Percentiles rank a stretch among this genome's conserved stretches.
These are phyloP conservation scores for Martes martes DNA, from an alignment of 2,113 vertebrate species.

Conservation along the genomic window DNA sequence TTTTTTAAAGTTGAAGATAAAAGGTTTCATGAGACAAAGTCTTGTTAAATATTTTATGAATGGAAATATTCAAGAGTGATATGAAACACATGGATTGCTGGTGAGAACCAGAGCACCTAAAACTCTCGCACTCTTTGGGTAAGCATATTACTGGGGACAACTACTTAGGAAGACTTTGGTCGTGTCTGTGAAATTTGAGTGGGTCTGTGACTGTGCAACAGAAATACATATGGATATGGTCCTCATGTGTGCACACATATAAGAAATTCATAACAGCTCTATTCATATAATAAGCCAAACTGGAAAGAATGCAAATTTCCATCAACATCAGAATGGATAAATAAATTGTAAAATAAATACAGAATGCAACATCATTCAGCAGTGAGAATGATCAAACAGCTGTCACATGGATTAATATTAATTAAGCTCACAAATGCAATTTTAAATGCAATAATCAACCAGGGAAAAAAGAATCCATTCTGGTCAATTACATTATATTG, in stretches of 20 bases:
- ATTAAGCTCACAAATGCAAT: background rate
- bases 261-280: background rate
- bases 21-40: background rate
- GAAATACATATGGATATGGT: background rate
- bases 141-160: background rate
- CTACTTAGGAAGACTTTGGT: background rate
- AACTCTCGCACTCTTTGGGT: fast-evolving
- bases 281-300: background rate
- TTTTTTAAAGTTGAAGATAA: background rate
- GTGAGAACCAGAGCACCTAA: background rate
- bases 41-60: background rate
- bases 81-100: background rate
- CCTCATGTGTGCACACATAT: background rate
- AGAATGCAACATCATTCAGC: background rate
- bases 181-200: background rate
- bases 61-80: background rate
- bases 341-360: background rate
- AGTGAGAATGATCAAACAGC: background rate
- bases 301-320: background rate
- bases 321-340: background rate
- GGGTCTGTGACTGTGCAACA: background rate
- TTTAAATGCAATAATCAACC: background rate
- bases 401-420: background rate
- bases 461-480: background rate
- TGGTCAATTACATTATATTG: background rate